Conservation (phyloP, 2,113 vertebrate genomes). For the Rhinopomastus cyanomelas region DNA sequence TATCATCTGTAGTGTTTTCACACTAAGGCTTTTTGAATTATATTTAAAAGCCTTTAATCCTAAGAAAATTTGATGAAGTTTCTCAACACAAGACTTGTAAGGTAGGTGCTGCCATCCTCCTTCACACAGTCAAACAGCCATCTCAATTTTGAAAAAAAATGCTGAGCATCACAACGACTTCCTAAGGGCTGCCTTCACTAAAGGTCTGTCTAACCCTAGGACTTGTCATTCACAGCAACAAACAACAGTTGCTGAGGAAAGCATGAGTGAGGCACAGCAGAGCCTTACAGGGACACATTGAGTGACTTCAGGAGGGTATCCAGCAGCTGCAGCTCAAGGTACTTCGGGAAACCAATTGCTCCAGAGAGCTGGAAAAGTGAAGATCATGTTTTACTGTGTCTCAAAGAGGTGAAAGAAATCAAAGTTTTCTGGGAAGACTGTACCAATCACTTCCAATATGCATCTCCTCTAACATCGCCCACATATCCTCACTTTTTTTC, state of each 20-base stretch:
- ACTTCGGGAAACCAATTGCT: not conserved
- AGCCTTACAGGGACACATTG: not conserved
- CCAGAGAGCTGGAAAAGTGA: not conserved
- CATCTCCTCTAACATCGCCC: not conserved
- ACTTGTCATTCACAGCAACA: not conserved
- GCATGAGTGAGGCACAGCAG: not conserved
- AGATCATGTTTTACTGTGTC: not conserved
- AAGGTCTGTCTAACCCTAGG: not conserved
- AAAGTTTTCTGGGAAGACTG: not conserved
- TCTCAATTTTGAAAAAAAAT: not conserved
- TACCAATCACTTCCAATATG: not conserved
- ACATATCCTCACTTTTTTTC: not conserved
- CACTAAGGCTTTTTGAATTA: not conserved
- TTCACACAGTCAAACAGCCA: not conserved
- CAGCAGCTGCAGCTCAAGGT: not conserved
- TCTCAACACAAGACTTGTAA: not conserved
- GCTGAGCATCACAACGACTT: not conserved
- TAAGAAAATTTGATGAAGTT: not conserved
- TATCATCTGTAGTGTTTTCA: not conserved
- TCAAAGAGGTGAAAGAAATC: not conserved
- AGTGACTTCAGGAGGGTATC: not conserved
- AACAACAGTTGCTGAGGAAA: not conserved
- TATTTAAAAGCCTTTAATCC: not conserved
- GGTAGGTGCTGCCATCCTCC: not conserved
- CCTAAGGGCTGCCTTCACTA: not conserved